Evolutionary conservation across 1,140 invertebrate genomes (phyloP).

Genomic region (Drosophila ambigua): DNA sequence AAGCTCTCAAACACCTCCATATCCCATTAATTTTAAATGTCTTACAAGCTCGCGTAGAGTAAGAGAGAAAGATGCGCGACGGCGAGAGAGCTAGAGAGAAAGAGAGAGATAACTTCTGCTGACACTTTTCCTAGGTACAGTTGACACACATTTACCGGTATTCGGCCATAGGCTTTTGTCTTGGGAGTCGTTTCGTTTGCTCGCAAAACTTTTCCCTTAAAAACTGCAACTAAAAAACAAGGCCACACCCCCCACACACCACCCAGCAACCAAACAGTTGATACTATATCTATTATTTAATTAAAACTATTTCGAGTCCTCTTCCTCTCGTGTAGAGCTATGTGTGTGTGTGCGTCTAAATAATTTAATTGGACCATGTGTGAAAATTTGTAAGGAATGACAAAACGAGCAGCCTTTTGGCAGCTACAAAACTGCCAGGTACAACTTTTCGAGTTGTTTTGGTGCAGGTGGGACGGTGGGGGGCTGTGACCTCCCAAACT

Average conservation of each 20-base stretch:
- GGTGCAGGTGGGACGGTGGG: background rate
- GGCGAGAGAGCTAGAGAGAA: background rate
- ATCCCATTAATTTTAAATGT: conserved; percentile 70
- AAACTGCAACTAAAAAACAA: background rate
- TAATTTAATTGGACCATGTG: conserved; percentile 77
- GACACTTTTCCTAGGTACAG: conserved; percentile 26
- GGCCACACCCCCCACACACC: conserved; percentile 39
- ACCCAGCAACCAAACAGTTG: background rate
- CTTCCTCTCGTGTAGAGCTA: background rate
- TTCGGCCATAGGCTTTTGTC: conserved; percentile 56
- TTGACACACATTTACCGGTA: conserved; percentile 57
- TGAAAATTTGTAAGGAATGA: conserved; percentile 70
- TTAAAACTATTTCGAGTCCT: conserved; percentile 65
- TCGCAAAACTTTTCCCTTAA: conserved; percentile 49
- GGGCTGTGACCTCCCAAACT: conserved; percentile 34
- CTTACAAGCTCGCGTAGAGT: conserved; percentile 24
- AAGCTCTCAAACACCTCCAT: conserved; percentile 45
- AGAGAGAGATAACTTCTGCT: background rate
- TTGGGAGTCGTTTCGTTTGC: conserved; percentile 50
- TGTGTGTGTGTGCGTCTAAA: conserved; percentile 55
- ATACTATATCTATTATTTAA: conserved; percentile 65
- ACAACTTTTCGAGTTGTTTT: conserved; percentile 29
- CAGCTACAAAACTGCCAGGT: conserved; percentile 13
- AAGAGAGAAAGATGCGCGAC: background rate
- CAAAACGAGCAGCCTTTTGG: conserved; percentile 24